phyloP scores from a whole-genome alignment of 2,113 vertebrate species.

The Marmota flaviventris region DNA sequence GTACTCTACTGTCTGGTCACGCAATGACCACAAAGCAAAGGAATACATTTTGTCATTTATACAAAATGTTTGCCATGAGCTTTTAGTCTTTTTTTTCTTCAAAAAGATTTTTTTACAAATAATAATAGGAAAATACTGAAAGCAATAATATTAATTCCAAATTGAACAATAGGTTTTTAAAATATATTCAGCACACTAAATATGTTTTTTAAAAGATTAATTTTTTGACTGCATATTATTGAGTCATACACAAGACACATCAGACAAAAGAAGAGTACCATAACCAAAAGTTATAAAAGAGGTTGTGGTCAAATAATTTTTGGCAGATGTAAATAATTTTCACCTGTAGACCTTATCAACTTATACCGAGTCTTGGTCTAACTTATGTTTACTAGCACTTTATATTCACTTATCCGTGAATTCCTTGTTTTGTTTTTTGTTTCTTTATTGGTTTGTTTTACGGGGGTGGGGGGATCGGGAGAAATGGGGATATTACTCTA shows the following conservation, averaged over 20 bases:
- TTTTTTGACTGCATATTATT: constrained; percentile 63
- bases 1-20: constrained; percentile 97
- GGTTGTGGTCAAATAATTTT: neutral
- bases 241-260: constrained; percentile 28
- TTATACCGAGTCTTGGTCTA: neutral
- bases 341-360: neutral
- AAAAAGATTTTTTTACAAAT: constrained; percentile 76
- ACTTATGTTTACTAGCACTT: constrained; percentile 57
- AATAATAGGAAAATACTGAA: constrained; percentile 84
- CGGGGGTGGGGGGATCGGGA: neutral
- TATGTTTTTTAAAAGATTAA: constrained; percentile 77
- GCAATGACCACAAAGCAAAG: constrained; percentile 92
- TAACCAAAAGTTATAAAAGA: constrained; percentile 19
- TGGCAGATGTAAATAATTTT: constrained; percentile 57
- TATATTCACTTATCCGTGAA: constrained; percentile 46
- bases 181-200: constrained; percentile 61
- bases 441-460: constrained; percentile 30
- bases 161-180: constrained; percentile 78
- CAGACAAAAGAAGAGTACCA: constrained; percentile 56
- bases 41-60: constrained; percentile 95
- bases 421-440: neutral
- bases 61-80: constrained; percentile 97
- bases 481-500: constrained; percentile 18
- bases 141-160: constrained; percentile 82
- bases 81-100: constrained; percentile 87